Evolutionary conservation across 1,140 invertebrate genomes (phyloP).

Genomic region (Drosophila melanica): DNA sequence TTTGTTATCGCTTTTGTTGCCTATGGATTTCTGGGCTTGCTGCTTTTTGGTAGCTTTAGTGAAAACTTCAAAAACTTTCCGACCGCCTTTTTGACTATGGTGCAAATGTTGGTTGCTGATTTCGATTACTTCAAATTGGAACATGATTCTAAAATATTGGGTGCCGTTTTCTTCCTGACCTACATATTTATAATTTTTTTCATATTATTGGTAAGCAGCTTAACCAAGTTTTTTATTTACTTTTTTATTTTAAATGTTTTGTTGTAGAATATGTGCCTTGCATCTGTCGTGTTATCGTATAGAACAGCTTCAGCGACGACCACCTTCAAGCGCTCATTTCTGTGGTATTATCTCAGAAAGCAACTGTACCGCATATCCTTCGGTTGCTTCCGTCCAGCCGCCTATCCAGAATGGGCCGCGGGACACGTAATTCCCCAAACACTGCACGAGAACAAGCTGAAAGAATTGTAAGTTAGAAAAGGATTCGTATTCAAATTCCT

Average conservation of each 20-base stretch:
- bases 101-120: conserved; percentile 90
- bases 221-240: background rate
- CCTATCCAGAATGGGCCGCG: background rate
- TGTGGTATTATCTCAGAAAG: conserved; percentile 23
- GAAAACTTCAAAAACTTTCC: conserved; percentile 87
- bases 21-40: conserved; percentile 88
- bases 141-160: conserved; percentile 88
- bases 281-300: conserved; percentile 91
- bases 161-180: conserved; percentile 90
- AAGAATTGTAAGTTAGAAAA: conserved; percentile 7
- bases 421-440: background rate
- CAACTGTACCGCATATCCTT: conserved; percentile 2
- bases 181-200: conserved; percentile 93
- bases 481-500: background rate
- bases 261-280: conserved; percentile 91
- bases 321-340: conserved; percentile 3
- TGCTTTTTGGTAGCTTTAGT: conserved; percentile 87
- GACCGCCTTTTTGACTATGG: conserved; percentile 87
- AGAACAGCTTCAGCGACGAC: conserved; percentile 86
- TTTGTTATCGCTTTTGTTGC: conserved; percentile 91
- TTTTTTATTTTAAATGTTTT: conserved; percentile 22
- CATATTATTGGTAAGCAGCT: conserved; percentile 87
- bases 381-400: background rate
- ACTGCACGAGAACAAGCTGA: background rate
- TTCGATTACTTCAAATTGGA: conserved; percentile 90